Evolutionary conservation across 2,888 invertebrate species (phyloP), one percentile per base, ranked within the genome.

Genomic region (Dascillus cervinus): DNA sequence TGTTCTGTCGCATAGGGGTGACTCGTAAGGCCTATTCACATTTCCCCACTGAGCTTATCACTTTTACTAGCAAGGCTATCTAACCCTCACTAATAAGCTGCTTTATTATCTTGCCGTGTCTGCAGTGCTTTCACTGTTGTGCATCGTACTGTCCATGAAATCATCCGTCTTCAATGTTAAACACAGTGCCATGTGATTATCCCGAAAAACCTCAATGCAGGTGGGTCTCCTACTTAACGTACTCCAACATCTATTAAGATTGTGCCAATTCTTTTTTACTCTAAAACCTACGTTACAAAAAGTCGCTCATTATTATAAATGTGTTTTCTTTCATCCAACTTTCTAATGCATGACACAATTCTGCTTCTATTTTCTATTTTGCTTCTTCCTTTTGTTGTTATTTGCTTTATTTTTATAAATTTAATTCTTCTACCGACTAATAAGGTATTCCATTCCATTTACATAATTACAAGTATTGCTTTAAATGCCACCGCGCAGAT

Each of bases 1-100:
- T 55, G 52, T 52, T 56, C 53, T 60, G 60, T 60, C 63, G 61
- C 63, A 62, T 63, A 59, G 59, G 56, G 55, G 56, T 56, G 55
- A 58, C 52, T 54, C n/a, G 54, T 55, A 53, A 55, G 56, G 55
- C 54, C 54, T 53, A 55, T 55, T 57, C 55, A 53, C 56, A 55
- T 57, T n/a, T 43, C 36, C 41, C 31, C 32, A 30, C 36, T 15
- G 27, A 35, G 41, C 41, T 39, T 49, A 47, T 46, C 47, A 50
- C 49, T 49, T 49, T 50, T 48, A 49, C 41, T 49, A 32, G 41
- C 35, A 41, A 38, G 30, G 32, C 36, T 33, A 34, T 29, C 39
- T 36, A 47, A 47, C 43, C 47, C 38, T 38, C 51, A 47, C 51
- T 37, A 25, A 48, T 37, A 42, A 49, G 47, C 49, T 47, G 52